Base-by-base conservation (phyloP, 2,113 vertebrate species). In the Polypterus bichir region DNA sequence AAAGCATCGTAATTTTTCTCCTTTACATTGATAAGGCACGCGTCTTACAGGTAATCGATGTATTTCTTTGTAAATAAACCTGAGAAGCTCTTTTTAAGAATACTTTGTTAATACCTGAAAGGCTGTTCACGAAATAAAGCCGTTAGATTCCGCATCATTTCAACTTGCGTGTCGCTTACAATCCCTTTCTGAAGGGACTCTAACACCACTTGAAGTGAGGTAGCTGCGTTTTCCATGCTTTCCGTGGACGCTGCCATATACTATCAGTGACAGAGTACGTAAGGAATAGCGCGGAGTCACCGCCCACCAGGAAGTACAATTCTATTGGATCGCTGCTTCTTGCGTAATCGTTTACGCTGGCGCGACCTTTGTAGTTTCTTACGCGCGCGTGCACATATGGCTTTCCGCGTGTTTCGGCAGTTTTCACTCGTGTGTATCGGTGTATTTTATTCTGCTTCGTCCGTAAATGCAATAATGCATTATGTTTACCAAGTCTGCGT, bases 121-220 rank as follows among this genome's bases (percentile, higher is more conserved):
- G 7, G 61, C 9, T 54, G 46, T 5, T 62, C 61, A 6, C 52
- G 27, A 47, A 62, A 62, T 9, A 54, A 51, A 6, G 4, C 45
- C 6, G 61, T 62, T 44, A 62, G 48, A 4, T 27, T 47, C 52
- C 48, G 61, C 46, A 62, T 62, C 3, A 46, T n/a, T 55, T 45
- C 9, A 51, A 62, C 27, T 4, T n/a, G n/a, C 11, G 47, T 46
- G 10, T 9, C 3, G 7, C 4, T 7, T 7, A 54, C 2, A 4
- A 54, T 54, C 6, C n/a, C 52, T 11, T 6, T 27, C 6, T 7
- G 45, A 9, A 45, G 8, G 52, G 4, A 6, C 3, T 3, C 10
- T 7, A n/a, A 5, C 9, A 62, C 8, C 6, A 47, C 9, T 5
- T n/a, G 9, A 7, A 62, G 3, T 11, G 10, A 44, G 4, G 61